Evolutionary conservation across 2,797 vertebrate genomes (phyloP).

Genomic region (Coregonus suidteri): DNA sequence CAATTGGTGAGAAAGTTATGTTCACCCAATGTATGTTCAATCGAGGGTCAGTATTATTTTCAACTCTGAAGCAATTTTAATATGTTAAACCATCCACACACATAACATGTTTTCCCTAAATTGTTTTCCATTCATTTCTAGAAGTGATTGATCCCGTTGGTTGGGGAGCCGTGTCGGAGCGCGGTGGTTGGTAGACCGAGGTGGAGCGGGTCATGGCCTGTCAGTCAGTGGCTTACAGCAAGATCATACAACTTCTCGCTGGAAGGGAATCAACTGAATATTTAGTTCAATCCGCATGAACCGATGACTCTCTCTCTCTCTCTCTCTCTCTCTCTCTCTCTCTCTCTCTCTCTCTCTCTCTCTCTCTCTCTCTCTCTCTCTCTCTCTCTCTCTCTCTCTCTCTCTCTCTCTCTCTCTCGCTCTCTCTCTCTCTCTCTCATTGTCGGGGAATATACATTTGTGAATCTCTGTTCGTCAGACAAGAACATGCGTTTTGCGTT

Average conservation of each 20-base stretch:
- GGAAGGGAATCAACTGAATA: slow-evolving; percentile 47
- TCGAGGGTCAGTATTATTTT: neutral
- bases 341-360: slow-evolving; percentile 4
- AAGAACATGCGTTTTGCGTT: slow-evolving; percentile 60
- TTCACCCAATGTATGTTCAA: neutral
- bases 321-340: neutral
- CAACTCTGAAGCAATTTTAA: neutral
- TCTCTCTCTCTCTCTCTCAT: slow-evolving; percentile 29
- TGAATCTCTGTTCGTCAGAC: slow-evolving; percentile 52
- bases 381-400: neutral
- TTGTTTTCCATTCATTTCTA: neutral
- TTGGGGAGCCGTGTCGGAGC: neutral
- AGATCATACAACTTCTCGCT: slow-evolving; percentile 60
- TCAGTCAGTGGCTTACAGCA: slow-evolving; percentile 57
- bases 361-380: neutral
- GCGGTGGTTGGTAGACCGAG: neutral
- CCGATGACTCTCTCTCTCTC: neutral
- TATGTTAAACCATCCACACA: neutral
- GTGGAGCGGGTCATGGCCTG: slow-evolving; percentile 48
- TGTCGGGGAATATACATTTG: slow-evolving; percentile 50
- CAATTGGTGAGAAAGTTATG: neutral
- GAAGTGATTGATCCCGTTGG: neutral
- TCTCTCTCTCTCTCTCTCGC: slow-evolving; percentile 19
- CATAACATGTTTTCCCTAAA: neutral
- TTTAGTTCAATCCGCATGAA: slow-evolving; percentile 43